These are phyloP conservation scores for Calonectris borealis DNA, from an alignment of 2,113 vertebrate species.

Conservation along the genomic window DNA sequence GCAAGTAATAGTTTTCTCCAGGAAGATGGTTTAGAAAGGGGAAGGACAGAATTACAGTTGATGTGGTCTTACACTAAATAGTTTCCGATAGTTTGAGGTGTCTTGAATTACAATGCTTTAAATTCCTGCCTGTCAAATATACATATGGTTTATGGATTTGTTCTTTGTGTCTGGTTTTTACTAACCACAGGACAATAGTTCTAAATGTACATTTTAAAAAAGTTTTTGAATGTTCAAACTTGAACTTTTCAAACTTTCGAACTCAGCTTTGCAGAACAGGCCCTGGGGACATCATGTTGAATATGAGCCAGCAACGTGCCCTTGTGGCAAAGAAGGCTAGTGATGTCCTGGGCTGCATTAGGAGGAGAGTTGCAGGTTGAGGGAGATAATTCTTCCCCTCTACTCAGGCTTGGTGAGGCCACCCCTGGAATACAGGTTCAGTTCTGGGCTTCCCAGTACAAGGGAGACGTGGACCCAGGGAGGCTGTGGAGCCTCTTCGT, in stretches of 20 bases:
- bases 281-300: background rate
- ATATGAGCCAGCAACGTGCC: background rate
- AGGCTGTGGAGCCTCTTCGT: background rate
- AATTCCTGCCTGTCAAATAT: background rate
- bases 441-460: background rate
- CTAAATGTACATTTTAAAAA: background rate
- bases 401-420: background rate
- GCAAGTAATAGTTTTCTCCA: background rate
- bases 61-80: background rate
- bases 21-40: background rate
- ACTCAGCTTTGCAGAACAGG: background rate
- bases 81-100: background rate
- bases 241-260: background rate
- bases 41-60: background rate
- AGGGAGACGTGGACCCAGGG: too few species aligned
- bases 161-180: background rate
- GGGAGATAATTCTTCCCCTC: background rate
- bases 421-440: background rate
- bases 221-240: background rate
- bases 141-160: background rate
- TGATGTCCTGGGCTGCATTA: background rate
- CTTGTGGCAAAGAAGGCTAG: accelerated
- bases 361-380: background rate
- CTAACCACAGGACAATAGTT: background rate
- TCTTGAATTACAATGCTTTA: background rate